Conservation (phyloP, 30 jellyfish, hydroid and myxozoan species). For the Sanderia malayensis region DNA sequence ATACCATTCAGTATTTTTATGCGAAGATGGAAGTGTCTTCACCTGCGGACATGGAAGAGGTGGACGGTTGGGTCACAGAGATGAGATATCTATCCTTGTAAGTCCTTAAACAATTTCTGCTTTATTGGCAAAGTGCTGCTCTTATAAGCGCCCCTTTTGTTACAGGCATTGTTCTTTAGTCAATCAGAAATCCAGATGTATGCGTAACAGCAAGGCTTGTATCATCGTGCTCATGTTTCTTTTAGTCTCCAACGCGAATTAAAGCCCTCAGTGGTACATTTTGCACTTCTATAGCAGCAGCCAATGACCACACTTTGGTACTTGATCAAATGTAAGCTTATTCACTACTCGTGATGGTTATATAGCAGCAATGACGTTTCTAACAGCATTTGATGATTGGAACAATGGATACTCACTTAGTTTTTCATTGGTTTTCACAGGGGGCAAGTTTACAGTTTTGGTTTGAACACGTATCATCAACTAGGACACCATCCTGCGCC, state of each 20-base stretch:
- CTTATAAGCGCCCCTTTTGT: too few relatives aligned
- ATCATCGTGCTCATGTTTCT: too few relatives aligned
- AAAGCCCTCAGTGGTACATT: slow-evolving; percentile 14
- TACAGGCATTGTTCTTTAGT: too few relatives aligned
- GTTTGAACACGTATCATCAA: slow-evolving; percentile 71
- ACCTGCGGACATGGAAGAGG: slow-evolving; percentile 90
- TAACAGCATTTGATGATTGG: too few relatives aligned
- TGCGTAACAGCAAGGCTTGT: too few relatives aligned
- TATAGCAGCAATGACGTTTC: too few relatives aligned
- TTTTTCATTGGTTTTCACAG: too few relatives aligned
- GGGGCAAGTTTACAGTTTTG: slow-evolving; percentile 84
- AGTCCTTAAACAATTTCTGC: background rate
- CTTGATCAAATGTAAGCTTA: slow-evolving; percentile 52
- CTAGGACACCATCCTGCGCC: slow-evolving; percentile 83
- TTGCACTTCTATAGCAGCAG: slow-evolving; percentile 65
- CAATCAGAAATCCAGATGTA: too few relatives aligned
- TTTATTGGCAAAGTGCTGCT: too few relatives aligned
- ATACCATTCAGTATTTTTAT: slow-evolving; percentile 74
- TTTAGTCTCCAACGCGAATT: slow-evolving; percentile 53
- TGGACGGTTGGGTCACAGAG: slow-evolving; percentile 84
- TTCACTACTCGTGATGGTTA: background rate
- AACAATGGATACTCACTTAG: too few relatives aligned
- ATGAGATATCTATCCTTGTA: slow-evolving; percentile 69
- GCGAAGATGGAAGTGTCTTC: slow-evolving; percentile 57
- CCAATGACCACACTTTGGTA: slow-evolving; percentile 72